Conservation (phyloP, 2,888 invertebrate species). For the Celastrina argiolus region DNA sequence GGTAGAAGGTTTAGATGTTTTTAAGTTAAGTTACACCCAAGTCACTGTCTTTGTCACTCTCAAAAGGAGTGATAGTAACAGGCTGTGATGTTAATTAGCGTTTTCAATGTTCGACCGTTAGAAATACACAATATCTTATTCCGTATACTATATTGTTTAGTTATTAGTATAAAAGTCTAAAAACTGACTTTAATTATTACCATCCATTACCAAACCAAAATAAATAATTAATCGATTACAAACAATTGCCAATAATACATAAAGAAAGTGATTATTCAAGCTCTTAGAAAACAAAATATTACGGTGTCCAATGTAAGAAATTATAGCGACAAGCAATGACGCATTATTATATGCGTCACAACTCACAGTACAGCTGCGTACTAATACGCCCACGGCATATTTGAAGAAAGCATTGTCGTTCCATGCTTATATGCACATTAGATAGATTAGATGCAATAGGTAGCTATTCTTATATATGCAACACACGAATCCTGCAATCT, state of each 20-base stretch:
- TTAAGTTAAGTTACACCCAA: no score
- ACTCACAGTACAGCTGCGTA: neutral
- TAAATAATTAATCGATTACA: neutral
- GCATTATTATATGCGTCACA: constrained; percentile 13
- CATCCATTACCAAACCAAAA: no score
- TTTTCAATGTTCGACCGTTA: no score
- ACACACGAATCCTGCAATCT: neutral
- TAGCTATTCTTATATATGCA: no score
- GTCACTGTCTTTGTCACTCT: no score
- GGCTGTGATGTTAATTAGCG: no score
- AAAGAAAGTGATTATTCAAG: neutral
- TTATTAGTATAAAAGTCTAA: no score
- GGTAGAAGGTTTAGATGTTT: no score
- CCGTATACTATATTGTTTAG: no score
- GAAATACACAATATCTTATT: no score
- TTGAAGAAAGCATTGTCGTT: neutral
- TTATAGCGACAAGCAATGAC: constrained; percentile 5
- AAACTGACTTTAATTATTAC: no score
- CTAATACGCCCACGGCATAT: constrained; percentile 6
- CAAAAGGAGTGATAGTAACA: no score
- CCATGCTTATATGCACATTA: neutral
- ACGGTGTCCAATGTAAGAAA: neutral
- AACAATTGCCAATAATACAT: neutral
- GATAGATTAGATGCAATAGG: neutral
- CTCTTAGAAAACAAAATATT: neutral